Conservation (phyloP, 2,797 vertebrate species). For the Anguilla anguilla region DNA sequence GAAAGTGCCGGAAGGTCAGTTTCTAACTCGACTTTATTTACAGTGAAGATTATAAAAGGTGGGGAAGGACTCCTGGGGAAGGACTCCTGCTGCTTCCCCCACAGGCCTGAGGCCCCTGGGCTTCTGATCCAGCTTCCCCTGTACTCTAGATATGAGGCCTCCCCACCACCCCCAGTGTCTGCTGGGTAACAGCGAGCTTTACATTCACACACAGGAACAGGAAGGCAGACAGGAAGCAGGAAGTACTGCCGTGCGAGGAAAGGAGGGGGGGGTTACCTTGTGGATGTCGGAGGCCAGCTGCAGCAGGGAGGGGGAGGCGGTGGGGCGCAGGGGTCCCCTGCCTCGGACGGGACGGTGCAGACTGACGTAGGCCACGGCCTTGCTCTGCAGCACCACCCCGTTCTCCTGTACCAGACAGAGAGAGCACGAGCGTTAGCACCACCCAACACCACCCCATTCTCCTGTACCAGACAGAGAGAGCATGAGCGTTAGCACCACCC, state of each 20-base stretch:
- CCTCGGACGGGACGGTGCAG: conserved; percentile 81
- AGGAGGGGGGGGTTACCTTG: conserved; percentile 45
- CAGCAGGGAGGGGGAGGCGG: conserved; percentile 87
- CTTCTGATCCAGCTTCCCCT: neutral
- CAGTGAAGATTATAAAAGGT: too few species aligned
- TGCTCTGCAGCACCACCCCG: conserved; percentile 80
- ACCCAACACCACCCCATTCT: neutral
- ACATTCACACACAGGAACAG: neutral
- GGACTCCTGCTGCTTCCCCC: too few species aligned
- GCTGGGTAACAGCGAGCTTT: neutral
- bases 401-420: conserved; percentile 77
- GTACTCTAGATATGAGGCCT: neutral
- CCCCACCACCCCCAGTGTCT: neutral
- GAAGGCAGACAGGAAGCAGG: neutral
- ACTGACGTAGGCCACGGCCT: conserved; percentile 85
- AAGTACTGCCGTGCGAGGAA: neutral
- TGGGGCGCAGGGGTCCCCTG: conserved; percentile 74
- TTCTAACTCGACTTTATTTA: too few species aligned
- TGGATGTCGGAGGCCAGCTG: conserved; percentile 83
- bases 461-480: too few species aligned
- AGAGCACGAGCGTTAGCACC: conserved; percentile 16
- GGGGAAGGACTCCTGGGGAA: too few species aligned
- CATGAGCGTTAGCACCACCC: too few species aligned
- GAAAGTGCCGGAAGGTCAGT: neutral
- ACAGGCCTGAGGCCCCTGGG: too few species aligned